Base-by-base conservation (phyloP, 2,113 vertebrate species). In the Saccopteryx bilineata region DNA sequence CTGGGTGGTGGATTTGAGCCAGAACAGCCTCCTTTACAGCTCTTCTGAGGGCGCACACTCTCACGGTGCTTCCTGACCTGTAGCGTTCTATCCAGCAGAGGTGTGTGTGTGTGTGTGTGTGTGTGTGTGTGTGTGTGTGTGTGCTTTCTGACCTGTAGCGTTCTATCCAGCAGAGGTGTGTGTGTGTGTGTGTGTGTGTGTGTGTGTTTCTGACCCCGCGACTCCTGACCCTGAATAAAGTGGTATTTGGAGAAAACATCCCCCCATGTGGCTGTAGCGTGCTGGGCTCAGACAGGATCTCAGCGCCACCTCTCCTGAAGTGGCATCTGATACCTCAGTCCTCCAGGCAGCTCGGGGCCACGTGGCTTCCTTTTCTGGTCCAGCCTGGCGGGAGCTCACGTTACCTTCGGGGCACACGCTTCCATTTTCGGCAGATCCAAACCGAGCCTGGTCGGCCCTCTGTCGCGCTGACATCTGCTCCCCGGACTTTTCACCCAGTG, bases 401-500 rank as follows among this genome's bases (percentile, higher is more conserved):
- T 93, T 71, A 60, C 76, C 68, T 56, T n/a, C 5, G 7, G n/a
- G 69, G 0, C 56, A 48, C 76, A 60, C 24, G 24, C 14, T 46
- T 63, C 71, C 63, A n/a, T 79, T 61, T 83, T 23, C 31, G 83
- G 83, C 58, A 76, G 31, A 52, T 68, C 50, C 39, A 46, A 15
- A 17, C 14, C 21, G 26, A 26, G 54, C 61, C 48, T 24, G 54
- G 54, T 10, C 2, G 10, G 63, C 31, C 68, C 61, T 12, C 0
- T 7, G 24, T 26, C 60, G 24, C 2, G 4, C 23, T 9, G 31
- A 87, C 76, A 52, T 78, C 87, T 91, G 76, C 65, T 91, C 31
- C 74, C 56, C 71, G 93, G 68, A 65, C 61, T 93, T 65, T 60
- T 58, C 81, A n/a, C 87, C 61, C 75, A 2, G 33, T 65, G 81